Conservation (phyloP, 2,113 vertebrate genomes). For the Cavia aperea region DNA sequence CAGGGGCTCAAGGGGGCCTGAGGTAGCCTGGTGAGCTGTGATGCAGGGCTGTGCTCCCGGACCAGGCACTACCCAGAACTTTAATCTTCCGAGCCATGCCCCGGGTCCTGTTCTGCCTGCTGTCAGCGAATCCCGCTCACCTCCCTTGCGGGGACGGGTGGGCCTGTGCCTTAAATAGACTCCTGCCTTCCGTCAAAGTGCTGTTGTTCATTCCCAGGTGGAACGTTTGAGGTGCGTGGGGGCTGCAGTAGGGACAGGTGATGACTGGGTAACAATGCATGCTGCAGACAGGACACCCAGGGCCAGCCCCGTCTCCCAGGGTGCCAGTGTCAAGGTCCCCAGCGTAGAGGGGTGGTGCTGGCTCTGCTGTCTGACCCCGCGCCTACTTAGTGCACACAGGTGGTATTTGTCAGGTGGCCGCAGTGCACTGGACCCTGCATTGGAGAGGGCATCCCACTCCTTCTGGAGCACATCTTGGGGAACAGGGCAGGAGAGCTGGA, state of each 20-base stretch:
- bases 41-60: accelerated
- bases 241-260: accelerated
- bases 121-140: neutral
- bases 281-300: accelerated
- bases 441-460: neutral
- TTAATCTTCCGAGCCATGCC: neutral
- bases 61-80: neutral
- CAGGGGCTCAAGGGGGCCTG: neutral
- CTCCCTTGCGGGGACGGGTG: neutral
- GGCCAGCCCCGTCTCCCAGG: neutral
- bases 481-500: neutral
- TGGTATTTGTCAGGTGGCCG: neutral
- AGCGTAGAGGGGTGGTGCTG: neutral
- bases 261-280: accelerated
- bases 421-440: accelerated
- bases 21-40: accelerated
- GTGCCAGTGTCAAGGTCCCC: neutral
- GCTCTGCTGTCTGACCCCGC: neutral
- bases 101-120: neutral
- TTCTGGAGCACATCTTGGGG: neutral
- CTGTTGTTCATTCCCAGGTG: neutral
- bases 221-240: accelerated
- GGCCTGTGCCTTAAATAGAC: constrained; percentile 13
- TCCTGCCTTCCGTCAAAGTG: neutral
- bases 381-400: neutral